Evolutionary conservation across 2,888 invertebrate genomes (phyloP), one percentile per base, ranked within the genome.

Genomic region (Eristalinus aeneus): DNA sequence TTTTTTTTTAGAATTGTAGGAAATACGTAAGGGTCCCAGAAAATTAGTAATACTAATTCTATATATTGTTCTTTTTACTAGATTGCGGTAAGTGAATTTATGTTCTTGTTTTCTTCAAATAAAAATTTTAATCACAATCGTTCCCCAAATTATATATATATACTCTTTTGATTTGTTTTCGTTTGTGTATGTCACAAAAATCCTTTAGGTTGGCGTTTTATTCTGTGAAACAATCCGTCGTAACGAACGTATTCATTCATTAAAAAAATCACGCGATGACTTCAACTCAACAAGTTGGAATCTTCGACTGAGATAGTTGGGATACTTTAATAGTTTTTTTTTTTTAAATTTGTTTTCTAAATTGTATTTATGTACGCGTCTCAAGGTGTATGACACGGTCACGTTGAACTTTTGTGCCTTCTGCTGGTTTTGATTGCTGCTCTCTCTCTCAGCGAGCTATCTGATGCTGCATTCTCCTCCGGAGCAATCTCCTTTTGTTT

Each of bases 191-290:
- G 85, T 85, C 85, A 85, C 85, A 85, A 85, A 85, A 85, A 85
- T 85, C 85, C 85, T 85, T 85, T 85, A 85, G 85, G 85, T 85
- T 85, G 85, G 31, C 85, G 76, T 63, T 80, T 85, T 85, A 85
- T 80, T 76, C 76, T 85, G 76, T 80, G 80, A 85, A 80, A 39
- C 76, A 39, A 85, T 85, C 76, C 85, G 80, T 80, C 85, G 76
- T 72, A 80, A 80, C 76, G 80, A 85, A 80, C 85, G 80, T 85
- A 80, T 76, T 85, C 85, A 85, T 85, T 85, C 85, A 85, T 85
- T 85, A 85, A 85, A 85, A 78, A 76, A 76, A 76, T 75, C 76
- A 80, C 80, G 67, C 80, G 80, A 80, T 73, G 85, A 85, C 85
- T 80, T 76, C 85, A 80, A 85, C 85, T 85, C 46, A 85, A 80